Evolutionary conservation across 2,797 vertebrate genomes (phyloP).

Genomic region (Rhinogobio ventralis): DNA sequence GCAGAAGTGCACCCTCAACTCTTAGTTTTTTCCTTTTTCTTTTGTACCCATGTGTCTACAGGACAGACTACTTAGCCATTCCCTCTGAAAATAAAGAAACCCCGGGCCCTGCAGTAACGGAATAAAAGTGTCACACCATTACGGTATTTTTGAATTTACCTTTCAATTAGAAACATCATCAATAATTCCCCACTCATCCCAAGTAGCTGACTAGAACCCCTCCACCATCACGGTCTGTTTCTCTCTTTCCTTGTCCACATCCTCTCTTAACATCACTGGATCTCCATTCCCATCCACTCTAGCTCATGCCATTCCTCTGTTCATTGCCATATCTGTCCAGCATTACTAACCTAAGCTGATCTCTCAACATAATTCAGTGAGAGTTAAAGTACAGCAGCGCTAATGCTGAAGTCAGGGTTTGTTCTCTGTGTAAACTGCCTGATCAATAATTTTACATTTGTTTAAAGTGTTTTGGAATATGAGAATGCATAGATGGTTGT

Average conservation of each 20-base stretch:
- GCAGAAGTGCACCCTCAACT: conserved; percentile 41
- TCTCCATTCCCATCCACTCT: conserved; percentile 46
- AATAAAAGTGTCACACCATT: conserved; percentile 81
- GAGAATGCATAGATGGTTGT: not conserved
- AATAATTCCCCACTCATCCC: conserved; percentile 42
- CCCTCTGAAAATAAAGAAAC: conserved; percentile 95
- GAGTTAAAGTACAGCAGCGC: conserved; percentile 4
- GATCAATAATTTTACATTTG: not conserved
- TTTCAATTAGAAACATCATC: conserved; percentile 39
- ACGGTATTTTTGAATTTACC: conserved; percentile 77
- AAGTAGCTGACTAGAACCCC: conserved; percentile 44
- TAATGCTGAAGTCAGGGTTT: not conserved
- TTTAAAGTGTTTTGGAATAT: conserved; percentile 12
- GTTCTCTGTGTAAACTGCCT: not conserved
- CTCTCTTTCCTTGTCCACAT: conserved; percentile 52
- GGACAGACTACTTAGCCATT: conserved; percentile 95
- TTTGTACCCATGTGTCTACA: conserved; percentile 73
- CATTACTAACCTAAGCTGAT: conserved; percentile 27
- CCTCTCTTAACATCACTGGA: conserved; percentile 47
- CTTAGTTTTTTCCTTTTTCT: conserved; percentile 69
- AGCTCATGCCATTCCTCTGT: conserved; percentile 20
- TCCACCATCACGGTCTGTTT: conserved; percentile 49
- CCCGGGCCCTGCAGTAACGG: conserved; percentile 85
- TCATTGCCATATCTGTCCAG: conserved; percentile 2
- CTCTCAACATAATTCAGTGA: not conserved